Evolutionary conservation across 2,888 invertebrate species (phyloP).

Genomic region (Tipula unca): DNA sequence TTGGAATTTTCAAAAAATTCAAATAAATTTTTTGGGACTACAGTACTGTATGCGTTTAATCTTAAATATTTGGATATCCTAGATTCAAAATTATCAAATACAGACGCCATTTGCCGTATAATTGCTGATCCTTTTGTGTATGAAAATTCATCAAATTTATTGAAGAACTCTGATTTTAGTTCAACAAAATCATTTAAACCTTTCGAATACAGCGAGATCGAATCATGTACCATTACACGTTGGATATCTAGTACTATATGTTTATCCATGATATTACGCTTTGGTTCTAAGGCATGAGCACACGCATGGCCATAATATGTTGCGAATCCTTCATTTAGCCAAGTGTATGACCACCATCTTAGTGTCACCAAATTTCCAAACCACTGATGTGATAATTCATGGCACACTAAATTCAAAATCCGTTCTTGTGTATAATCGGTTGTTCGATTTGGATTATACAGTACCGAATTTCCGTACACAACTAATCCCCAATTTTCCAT

Average conservation of each 20-base stretch:
- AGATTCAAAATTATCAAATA: background rate
- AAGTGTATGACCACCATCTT: constrained; percentile 60
- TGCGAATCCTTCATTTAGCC: constrained; percentile 70
- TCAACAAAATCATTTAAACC: background rate
- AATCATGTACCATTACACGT: background rate
- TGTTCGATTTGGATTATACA: background rate
- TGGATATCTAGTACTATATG: background rate
- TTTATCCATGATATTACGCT: background rate
- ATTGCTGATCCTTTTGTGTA: background rate
- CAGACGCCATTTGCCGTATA: background rate
- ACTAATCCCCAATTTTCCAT: constrained; percentile 95
- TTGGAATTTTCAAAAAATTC: constrained; percentile 31
- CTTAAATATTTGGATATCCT: background rate
- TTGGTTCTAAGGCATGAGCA: constrained; percentile 38
- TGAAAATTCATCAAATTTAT: background rate
- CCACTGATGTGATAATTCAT: constrained; percentile 66
- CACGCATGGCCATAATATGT: constrained; percentile 52
- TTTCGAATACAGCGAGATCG: background rate
- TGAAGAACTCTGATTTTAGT: background rate
- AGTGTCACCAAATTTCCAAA: constrained; percentile 67
- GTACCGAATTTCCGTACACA: background rate
- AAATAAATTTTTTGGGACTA: constrained; percentile 33
- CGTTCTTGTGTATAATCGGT: background rate
- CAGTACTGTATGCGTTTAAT: constrained; percentile 23
- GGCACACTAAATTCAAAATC: constrained; percentile 46